Evolutionary conservation across 1,140 invertebrate species (phyloP), one percentile per base, ranked within the genome.

Genomic region (Drosophila pruinosa): DNA sequence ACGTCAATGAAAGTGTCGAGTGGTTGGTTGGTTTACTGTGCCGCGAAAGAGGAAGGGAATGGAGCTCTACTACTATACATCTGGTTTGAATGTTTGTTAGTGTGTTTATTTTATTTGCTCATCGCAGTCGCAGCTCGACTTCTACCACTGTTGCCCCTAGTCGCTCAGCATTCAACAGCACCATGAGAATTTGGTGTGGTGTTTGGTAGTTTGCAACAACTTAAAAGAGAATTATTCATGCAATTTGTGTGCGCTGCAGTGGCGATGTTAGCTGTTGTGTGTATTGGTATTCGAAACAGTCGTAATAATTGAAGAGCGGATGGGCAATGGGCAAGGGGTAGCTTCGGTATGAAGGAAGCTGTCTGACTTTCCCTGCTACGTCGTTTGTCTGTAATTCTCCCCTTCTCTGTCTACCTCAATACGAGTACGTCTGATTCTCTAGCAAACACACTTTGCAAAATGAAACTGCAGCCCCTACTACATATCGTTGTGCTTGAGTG

Each of bases 171-270:
- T 8, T 28, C 21, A 39, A 17, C 38, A 39, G 2, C 15, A 17
- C 6, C 45, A 24, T 6, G 36, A 14, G 19, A 12, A 34, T 73
- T 41, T 26, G 38, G 53, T 74, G 21, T 54, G 56, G 48, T 72
- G 53, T 58, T 77, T 64, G 72, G 59, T 71, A 73, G 75, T 79
- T n/a, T 78, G 71, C 74, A 43, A 76, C 74, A 89, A 89, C 85
- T 89, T 85, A 69, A 89, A 89, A 89, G 86, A 52, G 86, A 89
- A 89, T 89, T 89, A 89, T 89, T 89, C 86, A 89, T 89, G 80
- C 86, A 89, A 89, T 89, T 89, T 89, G 78, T 69, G 58, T 64
- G 45, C 28, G 58, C 36, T 34, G 45, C 4, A 7, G 34, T 43
- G 53, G 19, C 19, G 39, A 14, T 24, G 28, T 10, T 14, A 19